These are phyloP conservation scores for Turritopsis rubra DNA, from an alignment of 30 jellyfish, hydroid and myxozoan species.

Conservation along the genomic window DNA sequence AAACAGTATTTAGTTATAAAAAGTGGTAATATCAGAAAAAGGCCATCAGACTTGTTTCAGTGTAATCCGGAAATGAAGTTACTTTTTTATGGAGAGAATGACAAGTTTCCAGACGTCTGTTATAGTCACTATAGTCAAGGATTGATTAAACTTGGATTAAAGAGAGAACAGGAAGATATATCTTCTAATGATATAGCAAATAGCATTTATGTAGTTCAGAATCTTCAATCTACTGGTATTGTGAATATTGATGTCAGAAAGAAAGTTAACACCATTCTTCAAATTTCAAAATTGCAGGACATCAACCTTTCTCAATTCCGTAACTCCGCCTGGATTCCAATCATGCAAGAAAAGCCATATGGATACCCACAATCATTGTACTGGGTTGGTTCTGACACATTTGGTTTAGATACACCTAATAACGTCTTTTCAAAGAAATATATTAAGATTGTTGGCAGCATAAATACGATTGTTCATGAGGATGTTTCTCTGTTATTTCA, in stretches of 20 bases:
- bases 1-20: conserved; percentile 14
- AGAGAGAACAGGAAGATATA: conserved; percentile 13
- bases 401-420: not conserved
- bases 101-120: conserved; percentile 37
- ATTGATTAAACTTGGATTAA: conserved; percentile 36
- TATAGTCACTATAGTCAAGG: not conserved
- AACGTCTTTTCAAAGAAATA: not conserved
- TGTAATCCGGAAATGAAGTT: not conserved
- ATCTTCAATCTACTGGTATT: not conserved
- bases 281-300: not conserved
- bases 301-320: not conserved
- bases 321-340: conserved; percentile 30
- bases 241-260: not conserved
- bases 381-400: conserved; percentile 30
- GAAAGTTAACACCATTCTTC: not conserved
- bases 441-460: conserved; percentile 11
- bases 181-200: conserved; percentile 28
- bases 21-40: conserved; percentile 19
- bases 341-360: conserved; percentile 23
- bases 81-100: conserved; percentile 29
- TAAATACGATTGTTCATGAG: not conserved
- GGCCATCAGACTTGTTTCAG: conserved; percentile 40
- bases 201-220: not conserved
- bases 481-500: not conserved
- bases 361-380: conserved; percentile 35